phyloP scores from a whole-genome alignment of 2,888 invertebrate genomes.

The Hymenopus coronatus region DNA sequence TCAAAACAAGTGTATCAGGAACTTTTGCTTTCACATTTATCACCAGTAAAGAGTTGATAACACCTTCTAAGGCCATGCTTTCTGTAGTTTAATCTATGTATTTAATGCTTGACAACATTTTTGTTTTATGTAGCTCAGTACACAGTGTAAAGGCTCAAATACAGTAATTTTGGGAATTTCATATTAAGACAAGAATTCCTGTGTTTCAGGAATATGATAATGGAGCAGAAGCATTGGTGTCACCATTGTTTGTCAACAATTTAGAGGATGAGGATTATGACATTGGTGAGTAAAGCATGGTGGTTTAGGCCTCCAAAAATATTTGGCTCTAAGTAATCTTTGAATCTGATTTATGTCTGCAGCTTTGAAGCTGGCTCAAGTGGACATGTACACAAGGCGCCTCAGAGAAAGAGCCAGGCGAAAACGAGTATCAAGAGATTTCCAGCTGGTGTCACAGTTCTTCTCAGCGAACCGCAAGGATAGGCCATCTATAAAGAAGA shows the following conservation, averaged over 20 bases:
- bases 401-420: constrained; percentile 81
- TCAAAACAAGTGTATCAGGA: too few relatives aligned
- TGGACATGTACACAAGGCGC: constrained; percentile 85
- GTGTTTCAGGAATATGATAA: constrained; percentile 79
- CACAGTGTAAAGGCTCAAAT: too few relatives aligned
- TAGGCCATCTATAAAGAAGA: constrained; percentile 54
- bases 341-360: constrained; percentile 36
- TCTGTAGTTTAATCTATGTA: too few relatives aligned
- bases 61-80: too few relatives aligned
- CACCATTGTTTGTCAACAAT: constrained; percentile 73
- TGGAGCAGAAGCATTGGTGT: constrained; percentile 87
- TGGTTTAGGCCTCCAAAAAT: not conserved
- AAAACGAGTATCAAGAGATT: constrained; percentile 87
- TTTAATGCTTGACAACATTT: too few relatives aligned
- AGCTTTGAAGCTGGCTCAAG: constrained; percentile 86
- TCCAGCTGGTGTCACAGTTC: constrained; percentile 83
- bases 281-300: constrained; percentile 55
- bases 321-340: not conserved
- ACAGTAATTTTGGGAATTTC: not conserved
- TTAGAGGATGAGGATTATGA: constrained; percentile 88
- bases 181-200: not conserved
- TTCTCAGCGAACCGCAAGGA: constrained; percentile 63
- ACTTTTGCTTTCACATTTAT: too few relatives aligned
- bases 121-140: too few relatives aligned
- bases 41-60: too few relatives aligned